Evolutionary conservation across 1,140 invertebrate genomes (phyloP), one percentile per base, ranked within the genome.

Genomic region (Hestina assimilis): DNA sequence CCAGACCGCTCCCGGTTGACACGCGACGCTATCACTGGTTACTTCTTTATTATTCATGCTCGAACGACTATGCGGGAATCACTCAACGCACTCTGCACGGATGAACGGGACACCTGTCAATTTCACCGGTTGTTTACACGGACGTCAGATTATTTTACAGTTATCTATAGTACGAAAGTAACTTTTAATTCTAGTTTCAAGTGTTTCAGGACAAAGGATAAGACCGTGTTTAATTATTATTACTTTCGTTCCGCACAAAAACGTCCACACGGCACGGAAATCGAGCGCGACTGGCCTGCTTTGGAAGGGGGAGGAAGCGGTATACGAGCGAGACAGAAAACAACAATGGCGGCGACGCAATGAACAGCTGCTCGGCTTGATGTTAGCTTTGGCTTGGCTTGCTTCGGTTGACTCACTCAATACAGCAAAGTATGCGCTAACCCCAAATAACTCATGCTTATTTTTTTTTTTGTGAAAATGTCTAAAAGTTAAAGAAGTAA

Each of bases 21-120:
- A 77, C 71, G 66, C 79, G 77, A 81, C 72, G 75, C 73, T 82
- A 78, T 75, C 80, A 86, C 81, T 72, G 79, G 71, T 72, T 79
- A 80, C 83, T 84, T 83, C 79, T 86, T 79, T 83, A 86, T 88
- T 87, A 87, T 87, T 87, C 84, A 87, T 87, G 79, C 83, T 87
- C 83, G 75, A 79, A 72, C 83, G 81, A 75, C 83, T 77, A 77
- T 85, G 79, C 76, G 72, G 78, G 83, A 78, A 85, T 75, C 84
- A 87, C 84, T 78, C 51, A 72, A 76, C 66, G 66, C 72, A 84
- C 77, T 79, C 69, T 68, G 79, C 79, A 78, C 66, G 72, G 42
- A 62, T 63, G 33, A 63, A 62, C 48, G 56, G 59, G 66, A 64
- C 74, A 77, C 73, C 66, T 67, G 68, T 70, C 67, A 64, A 70